These are phyloP conservation scores for Poeciliopsis prolifica DNA, from an alignment of 2,113 vertebrate genomes.

Conservation along the genomic window DNA sequence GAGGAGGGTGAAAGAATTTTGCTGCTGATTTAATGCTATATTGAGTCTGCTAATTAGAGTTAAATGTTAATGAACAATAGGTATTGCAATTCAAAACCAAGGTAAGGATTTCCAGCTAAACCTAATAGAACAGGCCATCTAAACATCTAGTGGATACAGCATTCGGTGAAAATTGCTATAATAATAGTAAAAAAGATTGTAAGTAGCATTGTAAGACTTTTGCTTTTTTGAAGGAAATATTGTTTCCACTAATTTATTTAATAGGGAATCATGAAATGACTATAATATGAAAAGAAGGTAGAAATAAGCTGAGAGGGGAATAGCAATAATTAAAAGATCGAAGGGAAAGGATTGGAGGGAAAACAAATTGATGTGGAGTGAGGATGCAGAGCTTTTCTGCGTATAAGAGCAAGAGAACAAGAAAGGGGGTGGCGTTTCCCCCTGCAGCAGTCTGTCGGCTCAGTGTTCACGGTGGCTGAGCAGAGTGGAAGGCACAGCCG, in stretches of 20 bases:
- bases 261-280: background rate
- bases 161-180: background rate
- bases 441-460: constrained; percentile 77
- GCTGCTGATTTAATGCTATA: constrained; percentile 77
- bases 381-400: constrained; percentile 33
- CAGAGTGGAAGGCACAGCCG: constrained; percentile 76
- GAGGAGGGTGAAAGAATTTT: constrained; percentile 67
- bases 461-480: constrained; percentile 76
- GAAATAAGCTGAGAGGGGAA: background rate
- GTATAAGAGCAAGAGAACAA: constrained; percentile 33
- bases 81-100: constrained; percentile 48
- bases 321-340: constrained; percentile 5
- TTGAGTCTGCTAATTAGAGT: constrained; percentile 77
- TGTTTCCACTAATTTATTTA: background rate
- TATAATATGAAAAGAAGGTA: background rate
- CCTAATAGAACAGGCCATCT: constrained; percentile 18
- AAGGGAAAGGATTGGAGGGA: background rate
- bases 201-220: background rate
- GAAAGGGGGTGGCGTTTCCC: constrained; percentile 57
- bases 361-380: constrained; percentile 19
- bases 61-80: constrained; percentile 78
- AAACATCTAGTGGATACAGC: background rate
- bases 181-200: too few species aligned
- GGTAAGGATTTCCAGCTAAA: constrained; percentile 40
- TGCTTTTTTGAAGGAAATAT: background rate